Percentiles rank a stretch among this genome's conserved stretches.
phyloP scores from a whole-genome alignment of 2,888 invertebrate genomes.

The Punctoribates punctum region DNA sequence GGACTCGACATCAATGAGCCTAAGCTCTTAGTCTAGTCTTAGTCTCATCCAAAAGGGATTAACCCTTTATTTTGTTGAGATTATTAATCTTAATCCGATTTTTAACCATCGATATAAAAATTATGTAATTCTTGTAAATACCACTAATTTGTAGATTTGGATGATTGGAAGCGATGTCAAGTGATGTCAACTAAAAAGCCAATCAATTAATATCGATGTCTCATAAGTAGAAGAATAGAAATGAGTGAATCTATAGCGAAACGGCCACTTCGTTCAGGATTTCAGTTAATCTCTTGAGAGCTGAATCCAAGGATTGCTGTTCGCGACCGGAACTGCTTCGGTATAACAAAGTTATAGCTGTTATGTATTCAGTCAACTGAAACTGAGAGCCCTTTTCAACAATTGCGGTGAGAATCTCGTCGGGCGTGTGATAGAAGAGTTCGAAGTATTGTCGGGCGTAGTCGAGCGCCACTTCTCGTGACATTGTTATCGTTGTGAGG shows the following conservation, averaged over 20 bases:
- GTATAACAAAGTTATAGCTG: conserved; percentile 58
- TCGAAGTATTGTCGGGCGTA: conserved; percentile 84
- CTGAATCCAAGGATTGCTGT: conserved; percentile 40
- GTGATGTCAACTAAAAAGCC: too few species aligned
- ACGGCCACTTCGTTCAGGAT: conserved; percentile 48
- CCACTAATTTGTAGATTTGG: too few species aligned
- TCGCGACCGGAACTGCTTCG: conserved; percentile 45
- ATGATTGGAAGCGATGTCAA: too few species aligned
- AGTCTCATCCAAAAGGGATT: too few species aligned
- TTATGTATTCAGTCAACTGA: conserved; percentile 79
- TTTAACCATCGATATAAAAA: too few species aligned
- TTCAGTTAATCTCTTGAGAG: conserved; percentile 45
- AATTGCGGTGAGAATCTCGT: conserved; percentile 76
- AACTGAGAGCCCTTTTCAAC: conserved; percentile 83
- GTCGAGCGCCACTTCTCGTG: conserved; percentile 76
- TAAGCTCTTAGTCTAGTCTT: too few species aligned
- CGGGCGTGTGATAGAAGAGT: conserved; percentile 73
- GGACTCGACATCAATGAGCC: too few species aligned
- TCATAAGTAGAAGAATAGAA: too few species aligned
- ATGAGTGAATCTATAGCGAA: conserved; percentile 39
- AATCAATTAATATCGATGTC: too few species aligned
- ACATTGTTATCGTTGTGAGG: conserved; percentile 71
- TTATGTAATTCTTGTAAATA: too few species aligned
- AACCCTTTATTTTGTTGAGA: too few species aligned
- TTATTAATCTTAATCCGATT: too few species aligned